Base-by-base conservation (phyloP, 1,140 invertebrate species). In the Eumaeus atala region DNA sequence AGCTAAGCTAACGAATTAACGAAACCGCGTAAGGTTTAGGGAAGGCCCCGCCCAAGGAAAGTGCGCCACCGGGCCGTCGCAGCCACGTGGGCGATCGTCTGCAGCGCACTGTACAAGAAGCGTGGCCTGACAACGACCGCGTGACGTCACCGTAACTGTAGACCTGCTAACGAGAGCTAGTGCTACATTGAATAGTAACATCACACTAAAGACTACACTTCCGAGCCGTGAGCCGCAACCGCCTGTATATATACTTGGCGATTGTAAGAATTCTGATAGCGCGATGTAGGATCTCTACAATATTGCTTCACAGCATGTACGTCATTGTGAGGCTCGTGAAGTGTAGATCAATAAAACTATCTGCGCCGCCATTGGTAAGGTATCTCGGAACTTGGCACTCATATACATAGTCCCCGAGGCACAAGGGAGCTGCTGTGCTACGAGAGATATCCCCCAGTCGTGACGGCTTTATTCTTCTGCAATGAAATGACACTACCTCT, bases 1-100 rank as follows among this genome's bases (percentile, higher is more conserved):
- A 84, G 82, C 80, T 84, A 86, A 84, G 82, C 82, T 86, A 82
- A 77, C 77, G 77, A 79, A 74, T 86, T 84, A 84, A 81, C 76
- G 74, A 85, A 77, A 85, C 82, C 82, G 82, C 82, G 82, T 73
- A 76, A 81, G 77, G 76, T 77, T 77, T 67, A 71, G 57, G 58
- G 64, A 72, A 74, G 73, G 76, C n/a, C n/a, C 77, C 72, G 79
- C 78, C 74, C 82, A 73, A 80, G 82, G 79, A 85, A 80, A 51
- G 67, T 80, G 79, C 79, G 82, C 79, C 62, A 71, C 69, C 52
- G 62, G 59, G 55, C 59, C 79, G 82, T 83, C 82, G 79, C 77
- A 85, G 74, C 79, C 82, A 74, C 78, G 76, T 75, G 82, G 82
- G 82, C 82, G 82, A 85, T 60, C 82, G 82, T 72, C 76, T 67